Conservation (phyloP, 2,113 vertebrate species). For the Perca fluviatilis region DNA sequence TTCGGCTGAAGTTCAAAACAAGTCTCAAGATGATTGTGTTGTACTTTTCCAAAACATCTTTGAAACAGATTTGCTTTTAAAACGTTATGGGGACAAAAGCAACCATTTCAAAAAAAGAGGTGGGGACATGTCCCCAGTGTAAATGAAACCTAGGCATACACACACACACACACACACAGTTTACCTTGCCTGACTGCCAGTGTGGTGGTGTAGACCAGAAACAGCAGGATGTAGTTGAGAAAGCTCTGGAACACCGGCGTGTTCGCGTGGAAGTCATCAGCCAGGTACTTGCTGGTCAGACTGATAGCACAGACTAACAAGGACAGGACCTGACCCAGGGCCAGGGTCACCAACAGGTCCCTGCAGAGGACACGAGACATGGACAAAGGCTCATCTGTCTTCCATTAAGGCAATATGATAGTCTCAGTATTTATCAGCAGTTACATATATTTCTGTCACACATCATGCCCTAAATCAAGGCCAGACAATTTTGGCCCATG, state of each 20-base stretch:
- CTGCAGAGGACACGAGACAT: conserved; percentile 76
- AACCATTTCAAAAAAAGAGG: no score
- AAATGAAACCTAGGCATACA: no score
- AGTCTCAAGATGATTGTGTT: no score
- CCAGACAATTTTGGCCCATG: no score
- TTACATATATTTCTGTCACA: background rate
- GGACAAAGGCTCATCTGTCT: background rate
- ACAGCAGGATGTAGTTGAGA: conserved; percentile 97
- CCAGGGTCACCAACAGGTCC: conserved; percentile 94
- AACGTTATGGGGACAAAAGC: no score
- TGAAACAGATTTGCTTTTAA: no score
- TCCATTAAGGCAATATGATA: background rate
- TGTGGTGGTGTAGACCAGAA: conserved; percentile 97
- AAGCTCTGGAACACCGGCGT: conserved; percentile 98
- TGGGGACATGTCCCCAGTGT: no score
- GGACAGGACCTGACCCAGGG: conserved; percentile 94
- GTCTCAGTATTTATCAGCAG: background rate
- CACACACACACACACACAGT: no score
- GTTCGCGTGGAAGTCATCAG: conserved; percentile 95
- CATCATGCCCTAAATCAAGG: background rate
- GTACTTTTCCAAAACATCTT: no score
- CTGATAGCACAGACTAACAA: conserved; percentile 95
- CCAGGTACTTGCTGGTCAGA: conserved; percentile 96
- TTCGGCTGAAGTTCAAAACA: no score
- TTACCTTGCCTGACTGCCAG: conserved; percentile 94